Evolutionary conservation across 1,140 invertebrate genomes (phyloP).

Genomic region (Coptotermes formosanus): DNA sequence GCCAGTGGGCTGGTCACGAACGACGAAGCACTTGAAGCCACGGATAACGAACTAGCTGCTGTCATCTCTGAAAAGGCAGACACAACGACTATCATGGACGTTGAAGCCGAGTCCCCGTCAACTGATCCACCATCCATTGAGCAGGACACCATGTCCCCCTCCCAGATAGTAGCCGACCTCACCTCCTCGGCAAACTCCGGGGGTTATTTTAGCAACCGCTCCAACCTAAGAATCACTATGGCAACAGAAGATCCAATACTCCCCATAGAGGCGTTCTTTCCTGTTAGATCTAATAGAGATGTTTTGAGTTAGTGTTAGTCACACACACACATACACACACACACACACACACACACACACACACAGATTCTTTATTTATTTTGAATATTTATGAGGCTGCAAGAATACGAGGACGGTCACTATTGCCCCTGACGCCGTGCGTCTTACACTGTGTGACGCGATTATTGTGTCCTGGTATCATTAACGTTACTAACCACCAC

Average conservation of each 20-base stretch:
- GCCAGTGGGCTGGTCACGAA: not conserved
- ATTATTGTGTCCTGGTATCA: no score
- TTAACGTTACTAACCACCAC: no score
- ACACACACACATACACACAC: no score
- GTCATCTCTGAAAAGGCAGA: not conserved
- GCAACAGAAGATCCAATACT: conserved; percentile 53
- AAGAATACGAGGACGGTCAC: no score
- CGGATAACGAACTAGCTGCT: not conserved
- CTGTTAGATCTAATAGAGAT: conserved; percentile 21
- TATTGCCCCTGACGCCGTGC: no score
- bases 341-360: no score
- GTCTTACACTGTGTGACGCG: no score
- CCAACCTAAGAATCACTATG: conserved; percentile 46
- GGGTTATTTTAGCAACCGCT: conserved; percentile 46
- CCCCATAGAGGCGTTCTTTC: conserved; percentile 56
- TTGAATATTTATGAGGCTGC: no score
- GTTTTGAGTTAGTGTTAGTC: not conserved
- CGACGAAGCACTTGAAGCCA: not conserved
- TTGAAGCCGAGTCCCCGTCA: not conserved
- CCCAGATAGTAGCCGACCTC: conserved; percentile 52
- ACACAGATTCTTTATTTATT: no score
- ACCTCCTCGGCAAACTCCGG: conserved; percentile 48
- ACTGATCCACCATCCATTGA: not conserved
- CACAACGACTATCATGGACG: not conserved
- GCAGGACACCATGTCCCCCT: conserved; percentile 33